Evolutionary conservation across 2,797 vertebrate genomes (phyloP).

Genomic region (Gymnodraco acuticeps): DNA sequence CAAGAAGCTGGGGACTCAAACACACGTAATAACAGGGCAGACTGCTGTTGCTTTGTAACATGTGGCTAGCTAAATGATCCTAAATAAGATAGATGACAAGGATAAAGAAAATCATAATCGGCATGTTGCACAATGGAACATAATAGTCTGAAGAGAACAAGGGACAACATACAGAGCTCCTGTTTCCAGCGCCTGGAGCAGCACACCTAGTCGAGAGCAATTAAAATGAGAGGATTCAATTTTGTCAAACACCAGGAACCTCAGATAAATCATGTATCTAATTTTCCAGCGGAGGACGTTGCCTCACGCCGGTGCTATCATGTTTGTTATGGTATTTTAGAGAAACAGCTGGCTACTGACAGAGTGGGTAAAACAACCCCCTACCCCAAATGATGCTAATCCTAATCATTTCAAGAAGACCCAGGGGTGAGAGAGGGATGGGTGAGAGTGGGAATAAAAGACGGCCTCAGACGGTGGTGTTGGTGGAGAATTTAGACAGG

Average conservation of each 20-base stretch:
- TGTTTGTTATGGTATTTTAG: constrained; percentile 83
- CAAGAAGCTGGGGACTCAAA: constrained; percentile 73
- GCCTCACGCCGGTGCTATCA: constrained; percentile 71
- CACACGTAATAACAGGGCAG: constrained; percentile 74
- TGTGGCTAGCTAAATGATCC: constrained; percentile 81
- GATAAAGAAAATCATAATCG: constrained; percentile 84
- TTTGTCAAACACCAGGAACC: constrained; percentile 87
- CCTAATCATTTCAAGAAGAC: constrained; percentile 73
- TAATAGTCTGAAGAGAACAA: constrained; percentile 77
- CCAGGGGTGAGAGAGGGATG: constrained; percentile 51
- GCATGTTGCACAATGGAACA: constrained; percentile 81
- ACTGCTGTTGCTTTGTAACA: constrained; percentile 82
- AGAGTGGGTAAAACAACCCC: constrained; percentile 67
- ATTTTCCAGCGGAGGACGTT: constrained; percentile 82
- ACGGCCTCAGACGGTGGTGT: constrained; percentile 53
- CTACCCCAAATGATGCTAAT: constrained; percentile 73
- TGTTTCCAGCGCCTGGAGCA: constrained; percentile 80
- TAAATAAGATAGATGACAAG: constrained; percentile 83
- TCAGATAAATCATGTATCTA: constrained; percentile 86
- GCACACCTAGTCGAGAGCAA: constrained; percentile 85
- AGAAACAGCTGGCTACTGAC: constrained; percentile 80
- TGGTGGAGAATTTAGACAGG: constrained; percentile 48
- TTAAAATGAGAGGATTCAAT: constrained; percentile 90
- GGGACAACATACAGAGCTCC: constrained; percentile 75
- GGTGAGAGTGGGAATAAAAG: constrained; percentile 54